Evolutionary conservation across 92 coral and sea anemone species (phyloP).

Genomic region (Anthopleura xanthogrammica): DNA sequence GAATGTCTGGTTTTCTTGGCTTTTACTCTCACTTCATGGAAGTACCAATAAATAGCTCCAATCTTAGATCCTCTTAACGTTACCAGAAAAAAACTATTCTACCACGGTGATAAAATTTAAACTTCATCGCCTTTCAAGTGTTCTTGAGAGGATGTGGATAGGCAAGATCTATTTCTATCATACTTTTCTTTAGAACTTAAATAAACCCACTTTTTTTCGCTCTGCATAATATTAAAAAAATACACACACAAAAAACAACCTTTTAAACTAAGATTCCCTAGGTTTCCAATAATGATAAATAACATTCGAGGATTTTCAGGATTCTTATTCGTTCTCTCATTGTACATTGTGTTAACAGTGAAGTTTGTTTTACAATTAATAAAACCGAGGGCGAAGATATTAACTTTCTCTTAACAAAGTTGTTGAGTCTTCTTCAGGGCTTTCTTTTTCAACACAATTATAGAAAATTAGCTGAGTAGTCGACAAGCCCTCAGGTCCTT

Average conservation of each 20-base stretch:
- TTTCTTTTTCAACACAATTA: neutral
- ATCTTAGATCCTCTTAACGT: neutral
- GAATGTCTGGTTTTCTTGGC: neutral
- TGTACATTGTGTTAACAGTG: neutral
- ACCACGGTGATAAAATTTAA: neutral
- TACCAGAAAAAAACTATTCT: neutral
- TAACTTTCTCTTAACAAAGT: neutral
- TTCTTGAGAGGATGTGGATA: neutral
- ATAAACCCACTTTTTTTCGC: neutral
- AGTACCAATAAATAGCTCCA: neutral
- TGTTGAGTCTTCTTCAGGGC: neutral
- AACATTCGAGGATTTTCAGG: too few species aligned
- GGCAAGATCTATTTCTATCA: neutral
- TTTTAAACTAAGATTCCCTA: neutral
- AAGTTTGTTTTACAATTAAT: neutral
- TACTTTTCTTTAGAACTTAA: neutral
- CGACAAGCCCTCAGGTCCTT: slow-evolving; percentile 10
- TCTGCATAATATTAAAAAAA: neutral
- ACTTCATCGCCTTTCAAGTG: slow-evolving; percentile 4
- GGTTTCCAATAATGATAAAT: neutral
- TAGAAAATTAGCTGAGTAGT: neutral
- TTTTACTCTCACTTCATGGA: neutral
- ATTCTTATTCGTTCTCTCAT: too few species aligned
- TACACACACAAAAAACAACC: neutral
- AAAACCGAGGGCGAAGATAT: neutral